phyloP scores from a whole-genome alignment of 2,888 invertebrate genomes.

The Melinopterus prodromus region DNA sequence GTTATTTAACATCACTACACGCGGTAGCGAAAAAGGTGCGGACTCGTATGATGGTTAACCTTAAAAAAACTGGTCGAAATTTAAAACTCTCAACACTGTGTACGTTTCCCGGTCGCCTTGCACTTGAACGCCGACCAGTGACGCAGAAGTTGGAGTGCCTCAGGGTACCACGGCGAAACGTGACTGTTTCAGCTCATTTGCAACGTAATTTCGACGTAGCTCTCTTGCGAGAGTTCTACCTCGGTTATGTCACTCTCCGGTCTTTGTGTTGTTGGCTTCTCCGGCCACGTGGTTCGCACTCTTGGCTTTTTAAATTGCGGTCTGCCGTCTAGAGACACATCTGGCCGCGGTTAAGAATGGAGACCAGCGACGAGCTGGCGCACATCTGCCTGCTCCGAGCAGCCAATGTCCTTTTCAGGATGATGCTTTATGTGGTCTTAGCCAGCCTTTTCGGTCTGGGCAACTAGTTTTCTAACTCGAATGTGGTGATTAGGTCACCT shows the following conservation, averaged over 20 bases:
- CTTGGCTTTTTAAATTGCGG: background rate
- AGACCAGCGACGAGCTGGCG: background rate
- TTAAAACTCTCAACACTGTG: background rate
- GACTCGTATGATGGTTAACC: background rate
- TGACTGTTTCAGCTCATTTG: conserved; percentile 4
- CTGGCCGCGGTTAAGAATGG: background rate
- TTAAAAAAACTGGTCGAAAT: conserved; percentile 1
- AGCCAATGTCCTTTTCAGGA: background rate
- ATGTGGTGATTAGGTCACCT: background rate
- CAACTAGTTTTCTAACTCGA: background rate
- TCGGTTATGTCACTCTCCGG: background rate
- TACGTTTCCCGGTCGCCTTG: background rate
- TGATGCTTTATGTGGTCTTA: background rate
- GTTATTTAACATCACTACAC: background rate
- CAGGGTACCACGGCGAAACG: background rate
- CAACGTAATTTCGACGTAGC: background rate
- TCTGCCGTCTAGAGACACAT: background rate
- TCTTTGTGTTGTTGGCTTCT: background rate
- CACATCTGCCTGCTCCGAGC: background rate
- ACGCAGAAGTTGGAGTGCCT: conserved; percentile 4
- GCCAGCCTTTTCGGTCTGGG: background rate
- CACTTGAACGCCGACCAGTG: background rate
- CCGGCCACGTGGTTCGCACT: background rate
- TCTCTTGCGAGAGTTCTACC: background rate
- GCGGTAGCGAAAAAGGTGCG: background rate